Conservation (phyloP, 2,797 vertebrate genomes). For the Girardinus metallicus region DNA sequence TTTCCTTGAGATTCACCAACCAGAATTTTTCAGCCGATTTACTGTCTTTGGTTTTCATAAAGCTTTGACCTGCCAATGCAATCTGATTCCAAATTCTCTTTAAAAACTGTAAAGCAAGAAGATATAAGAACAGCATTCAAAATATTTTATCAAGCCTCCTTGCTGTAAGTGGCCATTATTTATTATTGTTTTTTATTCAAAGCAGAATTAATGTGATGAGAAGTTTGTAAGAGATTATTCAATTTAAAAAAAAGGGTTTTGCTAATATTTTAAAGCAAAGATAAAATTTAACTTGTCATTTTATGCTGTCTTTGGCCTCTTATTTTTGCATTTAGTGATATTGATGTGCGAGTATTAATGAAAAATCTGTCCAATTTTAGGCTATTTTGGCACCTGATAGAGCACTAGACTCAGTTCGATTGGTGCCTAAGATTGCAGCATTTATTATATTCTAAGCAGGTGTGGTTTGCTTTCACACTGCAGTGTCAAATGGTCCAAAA, state of each 20-base stretch:
- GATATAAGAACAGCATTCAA: background rate
- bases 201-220: background rate
- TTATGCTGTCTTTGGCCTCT: background rate
- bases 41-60: background rate
- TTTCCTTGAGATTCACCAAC: conserved; percentile 9
- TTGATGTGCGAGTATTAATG: background rate
- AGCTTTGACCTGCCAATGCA: background rate
- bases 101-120: background rate
- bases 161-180: background rate
- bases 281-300: background rate
- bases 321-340: background rate
- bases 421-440: too few relatives aligned
- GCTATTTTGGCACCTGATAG: background rate
- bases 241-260: background rate
- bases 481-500: too few relatives aligned
- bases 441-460: too few relatives aligned
- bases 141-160: background rate
- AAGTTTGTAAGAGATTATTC: background rate
- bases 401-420: too few relatives aligned
- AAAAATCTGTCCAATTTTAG: background rate
- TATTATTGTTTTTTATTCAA: background rate
- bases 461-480: too few relatives aligned
- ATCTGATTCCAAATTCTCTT: background rate
- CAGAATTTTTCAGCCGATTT: background rate
- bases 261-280: background rate